These are phyloP conservation scores for Horisme vitalbata DNA, from an alignment of 2,888 invertebrate species.

Conservation along the genomic window DNA sequence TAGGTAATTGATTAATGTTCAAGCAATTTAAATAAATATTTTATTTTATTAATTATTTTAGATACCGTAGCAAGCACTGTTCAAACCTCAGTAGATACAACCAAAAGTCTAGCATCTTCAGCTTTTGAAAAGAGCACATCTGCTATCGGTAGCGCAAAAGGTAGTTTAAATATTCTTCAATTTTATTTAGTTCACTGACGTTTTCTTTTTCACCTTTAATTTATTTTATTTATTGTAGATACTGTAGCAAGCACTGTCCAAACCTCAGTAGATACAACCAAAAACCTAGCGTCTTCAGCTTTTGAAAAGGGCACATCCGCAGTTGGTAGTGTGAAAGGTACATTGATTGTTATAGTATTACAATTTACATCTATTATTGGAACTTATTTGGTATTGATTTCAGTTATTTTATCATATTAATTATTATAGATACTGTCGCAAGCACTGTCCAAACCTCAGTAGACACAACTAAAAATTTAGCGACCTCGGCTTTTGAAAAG, in stretches of 20 bases:
- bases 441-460: slow-evolving; percentile 43
- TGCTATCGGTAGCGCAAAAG: slow-evolving; percentile 30
- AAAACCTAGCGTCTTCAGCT: slow-evolving; percentile 44
- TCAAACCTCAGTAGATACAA: slow-evolving; percentile 34
- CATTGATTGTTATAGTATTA: too few species aligned
- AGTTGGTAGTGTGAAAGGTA: slow-evolving; percentile 47
- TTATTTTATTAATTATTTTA: slow-evolving; percentile 32
- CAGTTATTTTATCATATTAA: slow-evolving; percentile 20
- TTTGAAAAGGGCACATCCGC: slow-evolving; percentile 45
- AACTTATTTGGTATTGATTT: too few species aligned
- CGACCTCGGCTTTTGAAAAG: slow-evolving; percentile 44
- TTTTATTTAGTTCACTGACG: too few species aligned
- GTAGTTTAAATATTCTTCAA: too few species aligned
- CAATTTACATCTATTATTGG: too few species aligned
- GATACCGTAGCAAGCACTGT: slow-evolving; percentile 32
- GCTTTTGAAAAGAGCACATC: slow-evolving; percentile 39
- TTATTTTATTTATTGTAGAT: too few species aligned
- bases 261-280: slow-evolving; percentile 53
- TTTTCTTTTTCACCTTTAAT: too few species aligned
- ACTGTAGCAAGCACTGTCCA: slow-evolving; percentile 45
- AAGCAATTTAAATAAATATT: background rate
- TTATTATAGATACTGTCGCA: slow-evolving; percentile 42
- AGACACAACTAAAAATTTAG: slow-evolving; percentile 48
- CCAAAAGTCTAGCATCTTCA: slow-evolving; percentile 40
- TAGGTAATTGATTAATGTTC: slow-evolving; percentile 2